Conservation (phyloP, 2,888 invertebrate species). For the Eumerus sabulonum region DNA sequence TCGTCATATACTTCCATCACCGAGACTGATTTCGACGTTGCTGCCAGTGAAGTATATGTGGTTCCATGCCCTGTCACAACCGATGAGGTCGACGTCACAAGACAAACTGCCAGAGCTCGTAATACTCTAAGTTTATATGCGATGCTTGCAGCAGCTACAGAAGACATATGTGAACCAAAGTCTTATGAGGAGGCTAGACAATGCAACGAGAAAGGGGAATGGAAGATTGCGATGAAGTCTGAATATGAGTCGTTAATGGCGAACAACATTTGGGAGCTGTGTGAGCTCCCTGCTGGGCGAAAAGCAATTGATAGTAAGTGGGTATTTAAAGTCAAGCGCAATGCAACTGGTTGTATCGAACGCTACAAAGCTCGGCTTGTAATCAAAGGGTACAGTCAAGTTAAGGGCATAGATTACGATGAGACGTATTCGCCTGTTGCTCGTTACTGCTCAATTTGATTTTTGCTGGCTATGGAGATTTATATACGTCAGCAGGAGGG, state of each 20-base stretch:
- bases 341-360: slow-evolving; percentile 43
- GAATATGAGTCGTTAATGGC: slow-evolving; percentile 19
- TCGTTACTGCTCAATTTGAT: slow-evolving; percentile 30
- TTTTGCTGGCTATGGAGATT: slow-evolving; percentile 32
- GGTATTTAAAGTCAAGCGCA: slow-evolving; percentile 40
- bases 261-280: slow-evolving; percentile 31
- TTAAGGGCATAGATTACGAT: slow-evolving; percentile 51
- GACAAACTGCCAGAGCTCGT: slow-evolving; percentile 10
- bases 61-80: slow-evolving; percentile 5
- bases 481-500: slow-evolving; percentile 51
- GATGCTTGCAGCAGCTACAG: slow-evolving; percentile 5
- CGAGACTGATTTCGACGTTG: too few relatives aligned
- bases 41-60: too few relatives aligned
- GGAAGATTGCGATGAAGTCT: slow-evolving; percentile 19
- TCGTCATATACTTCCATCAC: slow-evolving; percentile 4
- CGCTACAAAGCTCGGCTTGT: slow-evolving; percentile 44
- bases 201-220: slow-evolving; percentile 19
- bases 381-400: slow-evolving; percentile 56
- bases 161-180: slow-evolving; percentile 14
- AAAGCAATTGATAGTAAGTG: slow-evolving; percentile 50
- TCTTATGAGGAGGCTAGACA: slow-evolving; percentile 26
- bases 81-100: background rate
- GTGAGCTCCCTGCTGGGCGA: slow-evolving; percentile 39
- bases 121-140: slow-evolving; percentile 9
- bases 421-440: slow-evolving; percentile 51